Evolutionary conservation across 2,797 vertebrate genomes (phyloP).

Genomic region (Picus viridis): DNA sequence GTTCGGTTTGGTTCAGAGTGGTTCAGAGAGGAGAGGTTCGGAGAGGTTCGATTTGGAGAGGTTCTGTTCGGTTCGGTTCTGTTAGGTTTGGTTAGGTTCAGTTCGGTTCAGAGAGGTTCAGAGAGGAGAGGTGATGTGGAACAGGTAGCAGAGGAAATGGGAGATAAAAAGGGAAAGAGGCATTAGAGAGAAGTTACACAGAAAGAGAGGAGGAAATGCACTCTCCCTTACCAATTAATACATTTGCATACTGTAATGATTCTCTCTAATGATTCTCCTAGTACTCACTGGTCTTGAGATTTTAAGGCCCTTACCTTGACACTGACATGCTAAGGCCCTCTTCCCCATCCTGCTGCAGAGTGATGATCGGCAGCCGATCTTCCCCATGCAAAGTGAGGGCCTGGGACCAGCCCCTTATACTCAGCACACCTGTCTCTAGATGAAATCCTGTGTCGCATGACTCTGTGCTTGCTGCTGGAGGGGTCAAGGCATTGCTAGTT

Average conservation of each 20-base stretch:
- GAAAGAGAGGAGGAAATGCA: neutral
- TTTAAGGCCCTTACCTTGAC: neutral
- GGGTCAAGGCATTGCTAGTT: neutral
- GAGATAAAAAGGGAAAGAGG: neutral
- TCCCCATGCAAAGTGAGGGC: neutral
- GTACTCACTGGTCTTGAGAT: neutral
- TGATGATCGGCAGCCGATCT: neutral
- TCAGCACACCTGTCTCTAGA: neutral
- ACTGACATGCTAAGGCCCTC: neutral
- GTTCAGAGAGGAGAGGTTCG: neutral
- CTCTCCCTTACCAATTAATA: neutral
- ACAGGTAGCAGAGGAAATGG: neutral
- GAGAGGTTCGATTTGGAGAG: neutral
- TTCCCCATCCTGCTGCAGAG: neutral
- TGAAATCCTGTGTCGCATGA: neutral
- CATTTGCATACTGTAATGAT: neutral
- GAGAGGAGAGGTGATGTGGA: neutral
- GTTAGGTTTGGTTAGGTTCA: no score
- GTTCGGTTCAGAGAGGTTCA: neutral
- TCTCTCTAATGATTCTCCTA: neutral
- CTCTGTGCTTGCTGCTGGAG: fast-evolving
- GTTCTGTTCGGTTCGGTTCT: no score
- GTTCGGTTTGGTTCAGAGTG: no score
- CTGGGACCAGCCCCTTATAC: neutral
- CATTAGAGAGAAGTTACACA: neutral